A percentile compares a stretch with the other conserved stretches of the same genome.
These are phyloP conservation scores for Acipenser ruthenus DNA, from an alignment of 2,797 vertebrate species.

Conservation along the genomic window DNA sequence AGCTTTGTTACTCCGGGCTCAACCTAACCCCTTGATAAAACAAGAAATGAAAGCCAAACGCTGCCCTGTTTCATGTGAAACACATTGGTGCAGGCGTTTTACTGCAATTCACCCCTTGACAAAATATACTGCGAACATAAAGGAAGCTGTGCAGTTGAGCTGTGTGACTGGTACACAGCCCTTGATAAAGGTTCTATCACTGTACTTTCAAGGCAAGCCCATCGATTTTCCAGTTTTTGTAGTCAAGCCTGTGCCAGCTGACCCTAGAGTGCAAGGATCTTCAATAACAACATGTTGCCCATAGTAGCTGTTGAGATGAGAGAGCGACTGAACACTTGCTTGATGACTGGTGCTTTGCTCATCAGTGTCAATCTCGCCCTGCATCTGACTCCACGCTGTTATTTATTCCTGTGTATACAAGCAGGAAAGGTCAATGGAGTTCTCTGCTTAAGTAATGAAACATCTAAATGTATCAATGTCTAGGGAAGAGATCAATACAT, in stretches of 20 bases:
- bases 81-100: too few relatives aligned
- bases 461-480: conserved; percentile 6
- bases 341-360: background rate
- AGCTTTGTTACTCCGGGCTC: too few relatives aligned
- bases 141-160: background rate
- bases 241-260: background rate
- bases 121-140: background rate
- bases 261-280: background rate
- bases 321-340: background rate
- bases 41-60: too few relatives aligned
- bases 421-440: background rate
- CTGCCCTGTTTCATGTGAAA: too few relatives aligned
- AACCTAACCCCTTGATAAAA: too few relatives aligned
- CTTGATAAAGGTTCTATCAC: too few relatives aligned
- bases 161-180: background rate
- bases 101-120: background rate
- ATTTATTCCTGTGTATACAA: conserved; percentile 12
- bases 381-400: conserved; percentile 8
- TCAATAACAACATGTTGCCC: conserved; percentile 1
- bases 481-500: conserved; percentile 4
- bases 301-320: conserved; percentile 2
- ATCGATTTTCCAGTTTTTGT: background rate
- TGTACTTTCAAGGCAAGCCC: background rate
- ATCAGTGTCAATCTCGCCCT: conserved; percentile 7
- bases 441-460: conserved; percentile 7